A percentile compares a stretch with the other conserved stretches of the same genome.
Evolutionary conservation across 2,113 vertebrate genomes (phyloP).

Genomic region (Tetrao urogallus): DNA sequence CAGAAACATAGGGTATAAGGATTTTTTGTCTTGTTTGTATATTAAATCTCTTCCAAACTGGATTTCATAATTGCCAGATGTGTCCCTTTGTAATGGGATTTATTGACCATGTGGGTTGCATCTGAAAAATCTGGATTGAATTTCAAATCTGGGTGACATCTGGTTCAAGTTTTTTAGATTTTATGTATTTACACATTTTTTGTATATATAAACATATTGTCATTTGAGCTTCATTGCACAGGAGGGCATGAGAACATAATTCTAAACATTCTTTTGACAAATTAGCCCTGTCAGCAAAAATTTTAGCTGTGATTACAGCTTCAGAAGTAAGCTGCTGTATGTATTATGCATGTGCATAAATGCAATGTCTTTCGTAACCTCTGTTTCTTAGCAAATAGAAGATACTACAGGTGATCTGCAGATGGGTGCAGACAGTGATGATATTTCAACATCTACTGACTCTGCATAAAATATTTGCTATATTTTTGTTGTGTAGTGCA

Average conservation of each 20-base stretch:
- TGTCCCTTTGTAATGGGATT: neutral
- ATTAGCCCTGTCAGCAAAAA: neutral
- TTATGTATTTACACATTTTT: neutral
- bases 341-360: neutral
- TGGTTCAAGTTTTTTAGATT: neutral
- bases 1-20: neutral
- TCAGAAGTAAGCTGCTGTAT: neutral
- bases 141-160: neutral
- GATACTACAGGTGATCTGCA: neutral
- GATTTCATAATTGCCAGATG: neutral
- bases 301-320: neutral
- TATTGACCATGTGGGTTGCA: neutral
- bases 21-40: neutral
- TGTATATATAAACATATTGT: neutral
- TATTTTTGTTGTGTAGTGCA: neutral
- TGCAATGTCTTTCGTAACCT: neutral
- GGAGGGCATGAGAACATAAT: neutral
- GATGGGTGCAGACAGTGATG: no score
- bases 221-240: neutral
- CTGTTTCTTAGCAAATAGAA: neutral
- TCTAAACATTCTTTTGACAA: neutral
- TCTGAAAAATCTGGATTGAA: neutral
- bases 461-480: neutral
- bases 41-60: neutral
- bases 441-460: neutral